Evolutionary conservation across 2,888 invertebrate species (phyloP).

Genomic region (Drosophila ustulata): DNA sequence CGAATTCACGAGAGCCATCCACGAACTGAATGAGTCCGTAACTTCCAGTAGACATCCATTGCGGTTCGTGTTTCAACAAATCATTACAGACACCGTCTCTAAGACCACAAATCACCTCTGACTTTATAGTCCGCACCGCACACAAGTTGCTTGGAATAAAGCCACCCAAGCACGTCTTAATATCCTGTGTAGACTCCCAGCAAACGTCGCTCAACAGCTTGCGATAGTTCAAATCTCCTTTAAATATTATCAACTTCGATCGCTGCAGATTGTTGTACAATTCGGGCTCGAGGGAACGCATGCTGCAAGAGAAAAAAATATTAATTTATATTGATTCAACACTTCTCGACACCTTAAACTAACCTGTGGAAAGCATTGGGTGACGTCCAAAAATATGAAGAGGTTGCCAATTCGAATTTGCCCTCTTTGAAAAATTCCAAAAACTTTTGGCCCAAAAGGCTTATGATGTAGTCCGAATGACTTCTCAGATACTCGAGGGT

Average conservation of each 20-base stretch:
- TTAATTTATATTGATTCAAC: background rate
- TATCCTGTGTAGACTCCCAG: slow-evolving; percentile 90
- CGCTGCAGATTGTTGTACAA: slow-evolving; percentile 90
- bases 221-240: slow-evolving; percentile 98
- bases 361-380: slow-evolving; percentile 89
- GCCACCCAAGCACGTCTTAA: slow-evolving; percentile 86
- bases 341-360: background rate
- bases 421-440: slow-evolving; percentile 86
- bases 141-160: slow-evolving; percentile 94
- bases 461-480: slow-evolving; percentile 77
- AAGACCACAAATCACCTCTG: slow-evolving; percentile 94
- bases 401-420: slow-evolving; percentile 85
- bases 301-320: slow-evolving; percentile 84
- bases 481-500: slow-evolving; percentile 86
- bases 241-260: slow-evolving; percentile 91
- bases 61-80: slow-evolving; percentile 86
- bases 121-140: slow-evolving; percentile 94
- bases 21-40: slow-evolving; percentile 91
- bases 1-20: slow-evolving; percentile 59
- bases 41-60: slow-evolving; percentile 94
- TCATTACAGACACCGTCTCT: slow-evolving; percentile 87
- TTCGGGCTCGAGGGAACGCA: slow-evolving; percentile 89
- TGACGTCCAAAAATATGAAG: slow-evolving; percentile 94
- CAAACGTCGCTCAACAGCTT: slow-evolving; percentile 95
- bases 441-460: slow-evolving; percentile 87